Conservation (phyloP, 2,888 invertebrate species). For the Synergus umbraculus region DNA sequence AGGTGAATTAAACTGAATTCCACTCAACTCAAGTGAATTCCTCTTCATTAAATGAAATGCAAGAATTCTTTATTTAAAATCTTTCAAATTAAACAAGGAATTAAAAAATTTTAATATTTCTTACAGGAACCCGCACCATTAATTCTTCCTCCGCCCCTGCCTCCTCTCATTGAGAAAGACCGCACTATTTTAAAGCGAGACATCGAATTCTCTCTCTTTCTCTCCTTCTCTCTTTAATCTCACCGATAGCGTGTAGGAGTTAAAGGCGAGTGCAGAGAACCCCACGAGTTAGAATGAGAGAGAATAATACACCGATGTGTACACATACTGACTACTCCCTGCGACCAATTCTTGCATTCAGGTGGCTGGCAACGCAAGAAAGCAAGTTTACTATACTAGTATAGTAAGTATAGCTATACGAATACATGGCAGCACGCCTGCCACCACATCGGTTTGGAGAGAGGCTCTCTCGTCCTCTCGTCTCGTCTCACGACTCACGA, state of each 20-base stretch:
- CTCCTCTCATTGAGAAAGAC: conserved; percentile 19
- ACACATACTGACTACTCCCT: background rate
- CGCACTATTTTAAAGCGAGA: conserved; percentile 8
- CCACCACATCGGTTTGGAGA: conserved; percentile 35
- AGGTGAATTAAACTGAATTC: too few species aligned
- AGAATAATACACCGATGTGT: background rate
- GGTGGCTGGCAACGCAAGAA: conserved; percentile 6
- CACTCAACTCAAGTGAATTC: too few species aligned
- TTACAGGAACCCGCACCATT: background rate
- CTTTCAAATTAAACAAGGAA: too few species aligned
- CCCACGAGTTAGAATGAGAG: conserved; percentile 29
- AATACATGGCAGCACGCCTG: conserved; percentile 25
- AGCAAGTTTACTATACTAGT: conserved; percentile 5
- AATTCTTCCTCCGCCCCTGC: background rate
- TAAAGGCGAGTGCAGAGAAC: conserved; percentile 6
- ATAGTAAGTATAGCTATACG: background rate
- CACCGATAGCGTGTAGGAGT: conserved; percentile 12
- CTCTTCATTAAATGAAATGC: too few species aligned
- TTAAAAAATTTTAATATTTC: background rate
- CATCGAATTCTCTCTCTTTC: background rate
- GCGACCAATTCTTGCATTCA: conserved; percentile 12
- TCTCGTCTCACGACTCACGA: background rate
- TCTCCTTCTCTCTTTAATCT: conserved; percentile 8
- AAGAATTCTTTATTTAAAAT: too few species aligned
- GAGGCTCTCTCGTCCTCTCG: conserved; percentile 5